Conservation (phyloP, 2,113 vertebrate species). For the Taurulus bubalis region DNA sequence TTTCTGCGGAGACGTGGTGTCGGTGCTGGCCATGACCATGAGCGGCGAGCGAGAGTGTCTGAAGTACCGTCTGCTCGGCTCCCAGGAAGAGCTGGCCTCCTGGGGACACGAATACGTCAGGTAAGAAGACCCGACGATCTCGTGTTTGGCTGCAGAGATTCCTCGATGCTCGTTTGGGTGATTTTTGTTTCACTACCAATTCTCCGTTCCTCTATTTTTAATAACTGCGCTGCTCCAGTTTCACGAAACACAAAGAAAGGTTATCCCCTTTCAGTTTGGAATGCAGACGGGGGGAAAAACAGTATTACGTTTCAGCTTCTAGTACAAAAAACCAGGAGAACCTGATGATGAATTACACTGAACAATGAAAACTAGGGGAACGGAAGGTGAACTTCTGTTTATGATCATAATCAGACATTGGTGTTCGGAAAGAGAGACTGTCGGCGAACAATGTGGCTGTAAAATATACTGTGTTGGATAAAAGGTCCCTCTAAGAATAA, state of each 20-base stretch:
- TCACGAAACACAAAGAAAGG: not conserved
- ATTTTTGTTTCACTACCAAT: not conserved
- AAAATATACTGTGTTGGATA: not conserved
- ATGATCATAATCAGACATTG: no score
- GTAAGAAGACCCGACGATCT: slow-evolving; percentile 40
- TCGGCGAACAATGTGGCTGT: no score
- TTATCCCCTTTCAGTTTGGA: not conserved
- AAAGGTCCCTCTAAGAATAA: not conserved
- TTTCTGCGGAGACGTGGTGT: slow-evolving; percentile 97
- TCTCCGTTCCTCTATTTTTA: not conserved
- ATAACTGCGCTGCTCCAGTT: not conserved
- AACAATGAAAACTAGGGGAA: no score
- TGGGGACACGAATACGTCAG: slow-evolving; percentile 98
- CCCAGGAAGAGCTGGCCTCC: slow-evolving; percentile 95
- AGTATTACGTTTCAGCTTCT: no score
- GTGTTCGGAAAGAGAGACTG: no score
- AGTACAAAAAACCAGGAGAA: no score
- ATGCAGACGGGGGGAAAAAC: no score
- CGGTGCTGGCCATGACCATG: slow-evolving; percentile 99
- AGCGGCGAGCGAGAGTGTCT: slow-evolving; percentile 96
- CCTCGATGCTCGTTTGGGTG: not conserved
- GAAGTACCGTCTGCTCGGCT: slow-evolving; percentile 94
- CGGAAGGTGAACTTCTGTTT: no score
- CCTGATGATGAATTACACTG: no score
- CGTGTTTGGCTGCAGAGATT: not conserved